These are phyloP conservation scores for Microctenopoma steveboyesi DNA, from an alignment of 2,797 vertebrate species.

Conservation along the genomic window DNA sequence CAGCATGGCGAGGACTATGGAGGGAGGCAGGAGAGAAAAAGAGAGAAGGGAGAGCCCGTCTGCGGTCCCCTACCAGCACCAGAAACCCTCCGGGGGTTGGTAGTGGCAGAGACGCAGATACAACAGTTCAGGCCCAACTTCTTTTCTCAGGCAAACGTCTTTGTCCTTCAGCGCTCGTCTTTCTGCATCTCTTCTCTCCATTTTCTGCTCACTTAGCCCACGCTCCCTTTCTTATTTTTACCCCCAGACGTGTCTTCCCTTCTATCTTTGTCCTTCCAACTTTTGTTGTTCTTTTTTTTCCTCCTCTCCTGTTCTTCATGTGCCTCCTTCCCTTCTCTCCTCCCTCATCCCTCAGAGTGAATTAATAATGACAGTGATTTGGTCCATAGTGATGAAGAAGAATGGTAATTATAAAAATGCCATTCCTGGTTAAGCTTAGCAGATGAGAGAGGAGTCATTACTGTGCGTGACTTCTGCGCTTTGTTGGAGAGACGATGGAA, in stretches of 20 bases:
- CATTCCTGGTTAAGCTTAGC: constrained; percentile 69
- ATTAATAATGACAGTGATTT: constrained; percentile 74
- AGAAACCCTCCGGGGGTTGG: constrained; percentile 48
- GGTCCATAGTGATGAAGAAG: constrained; percentile 60
- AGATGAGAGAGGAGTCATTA: constrained; percentile 55
- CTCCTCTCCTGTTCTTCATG: constrained; percentile 21
- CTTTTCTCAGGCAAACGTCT: constrained; percentile 21
- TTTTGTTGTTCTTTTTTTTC: background rate
- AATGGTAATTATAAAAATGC: constrained; percentile 80
- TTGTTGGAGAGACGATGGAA: constrained; percentile 31
- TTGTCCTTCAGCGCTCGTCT: constrained; percentile 67
- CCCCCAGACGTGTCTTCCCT: background rate
- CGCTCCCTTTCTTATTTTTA: background rate
- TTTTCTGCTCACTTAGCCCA: constrained; percentile 10
- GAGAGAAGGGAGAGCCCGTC: constrained; percentile 64
- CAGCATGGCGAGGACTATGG: constrained; percentile 62
- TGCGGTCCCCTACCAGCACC: constrained; percentile 60
- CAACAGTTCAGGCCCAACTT: constrained; percentile 52
- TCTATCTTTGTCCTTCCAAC: background rate
- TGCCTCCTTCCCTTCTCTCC: background rate
- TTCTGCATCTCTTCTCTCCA: constrained; percentile 26
- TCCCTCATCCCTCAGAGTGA: constrained; percentile 41
- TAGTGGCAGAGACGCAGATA: constrained; percentile 23
- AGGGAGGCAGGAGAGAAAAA: constrained; percentile 46
- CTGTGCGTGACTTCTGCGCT: constrained; percentile 47